Base-by-base conservation (phyloP, 1,140 invertebrate species). In the Psilanteris sp. region DNA sequence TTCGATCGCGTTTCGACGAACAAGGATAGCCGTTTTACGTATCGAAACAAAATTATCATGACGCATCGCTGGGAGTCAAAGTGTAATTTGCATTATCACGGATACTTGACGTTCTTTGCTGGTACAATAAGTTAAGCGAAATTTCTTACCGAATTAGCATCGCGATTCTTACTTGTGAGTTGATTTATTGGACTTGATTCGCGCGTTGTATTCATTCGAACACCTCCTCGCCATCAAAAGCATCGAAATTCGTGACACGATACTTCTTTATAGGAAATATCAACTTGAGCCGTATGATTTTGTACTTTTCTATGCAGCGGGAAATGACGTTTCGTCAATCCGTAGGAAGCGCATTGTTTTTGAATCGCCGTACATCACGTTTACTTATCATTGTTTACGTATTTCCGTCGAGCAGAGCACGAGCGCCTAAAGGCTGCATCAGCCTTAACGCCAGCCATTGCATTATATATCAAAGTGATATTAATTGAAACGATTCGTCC, bases 401-500 rank as follows among this genome's bases (percentile, higher is more conserved):
- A 59, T 66, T 71, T 62, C 48, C 46, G 37, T 62, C 46, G 37
- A 64, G 48, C 32, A 71, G 16, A 72, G 44, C 32, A 41, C 29
- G 31, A 55, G 54, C 36, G 44, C 50, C 24, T 46, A 50, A 68
- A 59, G 75, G 57, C 68, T 77, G 62, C 48, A 73, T 77, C 75
- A 77, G 75, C 43, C 62, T 72, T 24, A 34, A 55, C 36, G 48
- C 61, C 18, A 77, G 61, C 61, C 52, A 73, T 44, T 67, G 61
- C 61, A 43, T 52, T 67, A 46, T 43, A 46, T 48, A 61, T 67
- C 31, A 61, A 46, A 50, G 61, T 64, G 54, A 67, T 61, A 74
- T 74, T 74, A 74, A 64, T 74, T 50, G 37, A 54, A 74, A 46
- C 46, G 16, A 55, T 55, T 66, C 70, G 70, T 73, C 61, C 59